Percentiles rank a stretch among this genome's conserved stretches.
Conservation (phyloP, 1,140 invertebrate genomes). For the Drosophila mojavensis region DNA sequence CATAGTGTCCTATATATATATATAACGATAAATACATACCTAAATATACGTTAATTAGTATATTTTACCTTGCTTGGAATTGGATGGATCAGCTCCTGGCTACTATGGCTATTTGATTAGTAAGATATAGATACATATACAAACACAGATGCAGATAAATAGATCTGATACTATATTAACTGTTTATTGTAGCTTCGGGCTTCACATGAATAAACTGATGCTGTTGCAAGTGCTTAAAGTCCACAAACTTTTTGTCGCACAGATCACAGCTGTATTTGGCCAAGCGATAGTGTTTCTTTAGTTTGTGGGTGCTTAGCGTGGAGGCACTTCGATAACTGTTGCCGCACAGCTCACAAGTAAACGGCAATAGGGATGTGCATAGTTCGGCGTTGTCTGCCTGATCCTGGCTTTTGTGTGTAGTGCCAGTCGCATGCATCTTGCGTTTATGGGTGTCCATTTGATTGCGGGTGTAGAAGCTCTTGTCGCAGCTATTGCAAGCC, state of each 20-base stretch:
- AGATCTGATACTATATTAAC: neutral
- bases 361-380: constrained; percentile 23
- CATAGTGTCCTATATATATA: too few relatives aligned
- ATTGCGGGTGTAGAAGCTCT: constrained; percentile 52
- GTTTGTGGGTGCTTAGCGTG: constrained; percentile 54
- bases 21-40: too few relatives aligned
- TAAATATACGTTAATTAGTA: too few relatives aligned
- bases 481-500: constrained; percentile 42
- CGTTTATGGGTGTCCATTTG: constrained; percentile 59
- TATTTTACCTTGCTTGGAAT: too few relatives aligned
- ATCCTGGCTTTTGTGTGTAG: neutral
- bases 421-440: constrained; percentile 31
- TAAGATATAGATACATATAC: neutral
- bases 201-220: constrained; percentile 46
- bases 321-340: constrained; percentile 55
- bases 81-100: too few relatives aligned
- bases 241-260: constrained; percentile 49
- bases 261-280: constrained; percentile 45
- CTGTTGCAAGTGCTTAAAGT: constrained; percentile 19
- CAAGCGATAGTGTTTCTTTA: constrained; percentile 50
- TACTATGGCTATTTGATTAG: too few relatives aligned
- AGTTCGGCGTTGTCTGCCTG: neutral
- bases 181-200: neutral
- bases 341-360: constrained; percentile 47
- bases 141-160: too few relatives aligned